These are phyloP conservation scores for Noctua comes DNA, from an alignment of 2,888 invertebrate genomes.

Conservation along the genomic window DNA sequence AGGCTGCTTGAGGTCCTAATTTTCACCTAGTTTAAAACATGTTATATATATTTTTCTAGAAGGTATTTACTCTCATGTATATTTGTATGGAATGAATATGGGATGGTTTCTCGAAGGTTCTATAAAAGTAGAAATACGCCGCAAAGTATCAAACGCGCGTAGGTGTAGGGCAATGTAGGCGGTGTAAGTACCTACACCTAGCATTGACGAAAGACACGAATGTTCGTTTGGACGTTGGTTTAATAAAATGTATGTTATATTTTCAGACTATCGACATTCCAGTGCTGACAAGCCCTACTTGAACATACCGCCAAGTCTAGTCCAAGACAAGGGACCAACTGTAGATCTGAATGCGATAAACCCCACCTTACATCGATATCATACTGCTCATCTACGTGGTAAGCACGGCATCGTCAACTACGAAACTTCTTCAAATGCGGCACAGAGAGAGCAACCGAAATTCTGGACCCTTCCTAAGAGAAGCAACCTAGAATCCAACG, in stretches of 20 bases:
- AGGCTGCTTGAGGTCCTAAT: conserved; percentile 3
- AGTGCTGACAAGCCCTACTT: conserved; percentile 89
- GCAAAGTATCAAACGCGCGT: conserved; percentile 13
- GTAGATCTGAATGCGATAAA: conserved; percentile 79
- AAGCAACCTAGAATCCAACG: conserved; percentile 71
- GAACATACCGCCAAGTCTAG: conserved; percentile 76
- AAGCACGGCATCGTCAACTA: conserved; percentile 81
- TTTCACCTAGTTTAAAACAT: conserved; percentile 8
- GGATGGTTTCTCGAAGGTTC: conserved; percentile 38
- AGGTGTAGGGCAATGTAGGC: conserved; percentile 23
- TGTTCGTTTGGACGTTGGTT: not conserved
- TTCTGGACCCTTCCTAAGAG: conserved; percentile 91
- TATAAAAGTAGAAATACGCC: conserved; percentile 19
- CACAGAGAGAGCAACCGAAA: conserved; percentile 82
- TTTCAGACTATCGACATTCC: conserved; percentile 92
- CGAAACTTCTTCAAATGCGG: conserved; percentile 71
- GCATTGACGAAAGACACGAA: not conserved
- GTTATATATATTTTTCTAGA: not conserved
- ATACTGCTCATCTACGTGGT: conserved; percentile 83
- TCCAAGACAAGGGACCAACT: conserved; percentile 75
- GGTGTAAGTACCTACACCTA: not conserved
- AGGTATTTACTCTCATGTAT: conserved; percentile 1
- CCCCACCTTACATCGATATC: conserved; percentile 78
- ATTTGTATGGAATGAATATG: conserved; percentile 42
- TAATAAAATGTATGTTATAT: conserved; percentile 57